Base-by-base conservation (phyloP, 2,113 vertebrate genomes). In the Cercopithecus mona region DNA sequence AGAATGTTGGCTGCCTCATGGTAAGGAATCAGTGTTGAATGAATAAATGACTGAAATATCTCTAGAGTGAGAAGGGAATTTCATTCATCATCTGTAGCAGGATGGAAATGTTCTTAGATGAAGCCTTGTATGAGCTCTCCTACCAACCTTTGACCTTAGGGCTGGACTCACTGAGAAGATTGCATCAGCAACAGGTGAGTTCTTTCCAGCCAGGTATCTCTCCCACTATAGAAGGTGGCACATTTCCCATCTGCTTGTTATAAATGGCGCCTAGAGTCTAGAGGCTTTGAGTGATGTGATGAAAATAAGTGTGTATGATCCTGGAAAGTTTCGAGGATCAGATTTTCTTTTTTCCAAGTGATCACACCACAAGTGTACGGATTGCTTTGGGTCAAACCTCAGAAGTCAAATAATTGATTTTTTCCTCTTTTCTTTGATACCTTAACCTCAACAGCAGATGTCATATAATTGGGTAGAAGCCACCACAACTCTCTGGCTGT, bases 381-480 rank as follows among this genome's bases (percentile, higher is more conserved):
- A 50, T 38, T 59, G 52, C 27, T 82, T 48, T 79, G 73, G 38
- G 73, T 48, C 38, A 82, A 52, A 32, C 12, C 68, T n/a, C 13
- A 48, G 66, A 45, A 50, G 22, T 81, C 50, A 35, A 18, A n/a
- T 22, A 73, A 64, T 52, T 79, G 66, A 61, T 48, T 8, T n/a
- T 84, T 95, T 45, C 79, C 45, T 92, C 14, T 93, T 40, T 45
- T 82, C 57, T 95, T 72, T 96, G 75, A 43, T 50, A 84, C 30
- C 25, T 68, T 68, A 73, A 82, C 59, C 78, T 88, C 40, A 86
- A 13, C 14, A 88, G 35, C 78, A 93, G 83, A 55, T 57, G 52
- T 14, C 93, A 27, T 22, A 3, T 87, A 93, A 94, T 25, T 70
- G 35, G 75, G 10, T 20, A 75, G 87, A 80, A 92, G 32, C n/a